phyloP scores from a whole-genome alignment of 2,888 invertebrate genomes.

The Limenitis camilla region DNA sequence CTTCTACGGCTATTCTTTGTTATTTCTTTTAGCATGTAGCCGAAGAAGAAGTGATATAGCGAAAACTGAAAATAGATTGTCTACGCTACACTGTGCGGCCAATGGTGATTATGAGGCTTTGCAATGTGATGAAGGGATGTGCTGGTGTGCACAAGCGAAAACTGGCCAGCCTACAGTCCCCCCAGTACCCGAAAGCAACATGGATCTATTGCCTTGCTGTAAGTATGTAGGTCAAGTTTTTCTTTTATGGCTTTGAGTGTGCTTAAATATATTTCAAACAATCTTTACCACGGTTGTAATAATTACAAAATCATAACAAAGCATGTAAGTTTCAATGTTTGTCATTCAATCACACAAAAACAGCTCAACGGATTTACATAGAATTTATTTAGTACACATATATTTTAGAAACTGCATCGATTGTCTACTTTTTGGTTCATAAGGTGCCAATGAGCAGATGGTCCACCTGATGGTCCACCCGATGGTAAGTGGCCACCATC shows the following conservation, averaged over 20 bases:
- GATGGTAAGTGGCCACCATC: too few species aligned
- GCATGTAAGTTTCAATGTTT: too few species aligned
- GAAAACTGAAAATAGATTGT: slow-evolving; percentile 52
- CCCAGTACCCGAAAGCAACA: slow-evolving; percentile 74
- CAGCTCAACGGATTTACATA: too few species aligned
- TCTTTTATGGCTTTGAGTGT: not conserved
- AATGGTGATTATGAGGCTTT: slow-evolving; percentile 80
- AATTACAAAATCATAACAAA: too few species aligned
- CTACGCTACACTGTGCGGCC: slow-evolving; percentile 77
- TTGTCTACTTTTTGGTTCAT: too few species aligned
- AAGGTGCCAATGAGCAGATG: too few species aligned
- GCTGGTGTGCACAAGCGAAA: slow-evolving; percentile 79
- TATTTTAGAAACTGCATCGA: too few species aligned
- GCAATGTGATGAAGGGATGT: slow-evolving; percentile 79
- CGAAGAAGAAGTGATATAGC: slow-evolving; percentile 72
- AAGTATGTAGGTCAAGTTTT: slow-evolving; percentile 24
- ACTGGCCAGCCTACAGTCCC: slow-evolving; percentile 75
- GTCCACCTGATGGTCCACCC: too few species aligned
- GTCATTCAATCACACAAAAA: too few species aligned
- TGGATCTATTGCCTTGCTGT: slow-evolving; percentile 79
- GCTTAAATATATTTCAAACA: not conserved
- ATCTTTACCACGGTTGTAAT: not conserved
- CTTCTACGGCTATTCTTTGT: too few species aligned
- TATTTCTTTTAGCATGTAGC: slow-evolving; percentile 72
- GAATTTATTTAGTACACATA: too few species aligned